Base-by-base conservation (phyloP, 2,888 invertebrate genomes). In the Therioaphis trifolii region DNA sequence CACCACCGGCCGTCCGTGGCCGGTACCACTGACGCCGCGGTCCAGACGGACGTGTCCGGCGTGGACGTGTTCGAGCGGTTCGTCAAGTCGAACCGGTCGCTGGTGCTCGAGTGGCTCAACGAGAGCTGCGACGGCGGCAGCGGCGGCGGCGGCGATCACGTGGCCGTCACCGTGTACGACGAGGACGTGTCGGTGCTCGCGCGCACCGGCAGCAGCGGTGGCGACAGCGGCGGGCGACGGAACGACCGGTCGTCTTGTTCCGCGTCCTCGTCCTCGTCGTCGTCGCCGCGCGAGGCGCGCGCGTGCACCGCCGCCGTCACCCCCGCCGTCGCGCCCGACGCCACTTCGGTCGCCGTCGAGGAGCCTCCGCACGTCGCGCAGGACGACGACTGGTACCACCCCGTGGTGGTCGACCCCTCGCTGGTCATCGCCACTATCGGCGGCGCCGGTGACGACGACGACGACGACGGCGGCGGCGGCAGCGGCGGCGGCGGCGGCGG, bases 61-160 rank as follows among this genome's bases (percentile, higher is more conserved):
- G 58, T 52, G 66, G 80, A 82, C 82, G 43, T 82, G 72, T 84
- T 84, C 63, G 82, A 84, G 35, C 49, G 82, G 49, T 84, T 84
- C 72, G 84, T 84, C 61, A 84, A 82, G 29, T 18, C 71, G 27
- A 46, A 84, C 80, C 84, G 79, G 74, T n/a, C 40, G 11, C 74
- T 79, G 24, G 84, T 84, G 24, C 55, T 84, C 43, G 84, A 74
- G 58, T 84, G 84, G 84, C 72, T 84, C 4, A 63, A 74, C 63
- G 82, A 82, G 4, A 55, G 63, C 55, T 55, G 63, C 68, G 55
- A 52, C 68, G 4, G 7, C 35, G 49, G 14, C 49, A 12, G 2
- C 49, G 49, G 14, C 27, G 66, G 29, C 66, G 35, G 77, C 55
- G 9, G 63, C 68, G 55, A 68, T 55, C 82, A 82, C 72, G 82